These are phyloP conservation scores for Hyperopisus bebe DNA, from an alignment of 2,113 vertebrate genomes.

Conservation along the genomic window DNA sequence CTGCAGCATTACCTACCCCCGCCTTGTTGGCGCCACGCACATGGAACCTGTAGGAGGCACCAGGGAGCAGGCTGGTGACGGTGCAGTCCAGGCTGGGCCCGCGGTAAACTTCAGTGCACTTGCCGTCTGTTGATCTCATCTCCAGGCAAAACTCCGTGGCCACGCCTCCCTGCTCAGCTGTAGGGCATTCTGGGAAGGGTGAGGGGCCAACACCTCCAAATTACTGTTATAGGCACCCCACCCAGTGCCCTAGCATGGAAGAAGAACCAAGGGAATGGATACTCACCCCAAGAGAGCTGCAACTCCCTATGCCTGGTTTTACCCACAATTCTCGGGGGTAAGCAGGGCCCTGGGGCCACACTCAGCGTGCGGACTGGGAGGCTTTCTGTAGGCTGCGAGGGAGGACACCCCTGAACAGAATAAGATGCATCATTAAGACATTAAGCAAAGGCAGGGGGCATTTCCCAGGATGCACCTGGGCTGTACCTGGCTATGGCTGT, in stretches of 20 bases:
- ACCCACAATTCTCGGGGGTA: constrained; percentile 73
- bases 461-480: neutral
- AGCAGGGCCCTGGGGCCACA: constrained; percentile 79
- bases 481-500: constrained; percentile 85
- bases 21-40: constrained; percentile 83
- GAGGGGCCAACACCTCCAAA: neutral
- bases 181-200: constrained; percentile 44
- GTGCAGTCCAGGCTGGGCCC: constrained; percentile 83
- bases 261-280: neutral
- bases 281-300: constrained; percentile 89
- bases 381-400: constrained; percentile 59
- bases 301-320: constrained; percentile 92
- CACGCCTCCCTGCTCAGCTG: constrained; percentile 63
- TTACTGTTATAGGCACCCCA: neutral
- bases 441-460: neutral
- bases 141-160: constrained; percentile 81
- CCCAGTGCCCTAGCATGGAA: neutral
- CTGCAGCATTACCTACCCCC: constrained; percentile 68
- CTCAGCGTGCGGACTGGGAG: constrained; percentile 79
- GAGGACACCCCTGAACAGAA: neutral
- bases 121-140: constrained; percentile 68
- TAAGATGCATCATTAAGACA: neutral
- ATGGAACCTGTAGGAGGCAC: constrained; percentile 77
- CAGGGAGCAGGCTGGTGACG: constrained; percentile 77
- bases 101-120: constrained; percentile 72